Evolutionary conservation across 2,888 invertebrate genomes (phyloP), one percentile per base, ranked within the genome.

Genomic region (Platycnemis pennipes): DNA sequence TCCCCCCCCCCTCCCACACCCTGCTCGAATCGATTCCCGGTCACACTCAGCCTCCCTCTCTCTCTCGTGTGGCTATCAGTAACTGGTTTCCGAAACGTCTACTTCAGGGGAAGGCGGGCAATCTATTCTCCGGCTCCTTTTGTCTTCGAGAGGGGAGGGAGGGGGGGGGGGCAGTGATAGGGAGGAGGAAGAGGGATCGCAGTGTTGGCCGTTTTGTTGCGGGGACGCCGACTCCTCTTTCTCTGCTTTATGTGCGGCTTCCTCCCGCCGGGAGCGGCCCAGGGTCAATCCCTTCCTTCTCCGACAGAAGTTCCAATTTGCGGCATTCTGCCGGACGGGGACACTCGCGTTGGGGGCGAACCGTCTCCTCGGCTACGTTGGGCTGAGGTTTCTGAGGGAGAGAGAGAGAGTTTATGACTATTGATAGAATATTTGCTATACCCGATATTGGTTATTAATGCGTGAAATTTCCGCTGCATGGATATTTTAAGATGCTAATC

Each of bases 11-110:
- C 19, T n/a, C 16, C 19, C 37, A 26, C n/a, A 16, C 44, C 22
- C 42, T 2, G 3, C 19, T n/a, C 44, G 13, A 86, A 86, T 42
- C 13, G 44, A 42, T 42, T 16, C 26, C 19, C 44, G 86, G 2
- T 7, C 42, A 44, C 44, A 13, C 13, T 44, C 86, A 0, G 42
- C 37, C 19, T 49, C 49, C 13, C 13, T 49, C 11, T 49, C 49
- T 63, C 26, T 63, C 86, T 42, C 44, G 16, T 22, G 42, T 4
- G 42, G 42, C 86, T 16, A 44, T 42, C 86, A 42, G 86, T 22
- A 42, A 42, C 86, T 42, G 86, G 86, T 86, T 16, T 42, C 86
- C 86, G 42, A 86, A 13, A 42, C 86, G 86, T 86, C 86, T 86
- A 42, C 86, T 42, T 22, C 42, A 86, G 19, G 86, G 44, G 42